Conservation (phyloP, 2,797 vertebrate genomes). For the Columba guinea region DNA sequence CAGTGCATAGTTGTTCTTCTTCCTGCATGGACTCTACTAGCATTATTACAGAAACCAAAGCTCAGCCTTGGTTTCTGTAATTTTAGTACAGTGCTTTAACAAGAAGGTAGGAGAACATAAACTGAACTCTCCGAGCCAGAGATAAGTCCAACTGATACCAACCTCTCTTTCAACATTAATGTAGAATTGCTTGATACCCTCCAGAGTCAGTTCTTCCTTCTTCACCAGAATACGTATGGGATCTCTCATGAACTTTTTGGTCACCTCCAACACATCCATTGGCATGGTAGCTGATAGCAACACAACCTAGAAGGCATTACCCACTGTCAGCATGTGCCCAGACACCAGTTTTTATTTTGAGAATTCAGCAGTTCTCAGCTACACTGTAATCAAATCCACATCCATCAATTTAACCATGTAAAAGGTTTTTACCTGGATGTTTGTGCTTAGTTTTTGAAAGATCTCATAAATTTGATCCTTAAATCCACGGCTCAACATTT, state of each 20-base stretch:
- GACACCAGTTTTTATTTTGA: slow-evolving; percentile 69
- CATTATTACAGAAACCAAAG: slow-evolving; percentile 86
- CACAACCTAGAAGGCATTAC: slow-evolving; percentile 82
- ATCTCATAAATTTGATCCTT: slow-evolving; percentile 99
- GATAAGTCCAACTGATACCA: background rate
- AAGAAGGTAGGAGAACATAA: slow-evolving; percentile 73
- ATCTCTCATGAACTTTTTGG: slow-evolving; percentile 98
- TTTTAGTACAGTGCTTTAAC: slow-evolving; percentile 94
- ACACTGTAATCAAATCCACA: slow-evolving; percentile 76
- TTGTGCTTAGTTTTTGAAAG: slow-evolving; percentile 97
- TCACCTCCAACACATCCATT: slow-evolving; percentile 97
- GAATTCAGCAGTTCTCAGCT: slow-evolving; percentile 75
- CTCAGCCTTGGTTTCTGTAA: slow-evolving; percentile 73
- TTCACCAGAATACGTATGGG: slow-evolving; percentile 98
- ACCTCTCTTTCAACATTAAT: slow-evolving; percentile 98
- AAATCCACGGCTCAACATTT: slow-evolving; percentile 98
- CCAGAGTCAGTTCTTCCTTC: slow-evolving; percentile 97
- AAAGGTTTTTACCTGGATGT: slow-evolving; percentile 87
- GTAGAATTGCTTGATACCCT: slow-evolving; percentile 99
- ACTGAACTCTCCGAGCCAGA: background rate
- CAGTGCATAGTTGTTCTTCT: slow-evolving; percentile 83
- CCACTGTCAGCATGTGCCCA: rapidly evolving
- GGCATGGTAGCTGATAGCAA: slow-evolving; percentile 98
- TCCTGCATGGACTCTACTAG: slow-evolving; percentile 85
- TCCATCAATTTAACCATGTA: rapidly evolving